phyloP scores from a whole-genome alignment of 2,113 vertebrate species.

The Melospiza georgiana region DNA sequence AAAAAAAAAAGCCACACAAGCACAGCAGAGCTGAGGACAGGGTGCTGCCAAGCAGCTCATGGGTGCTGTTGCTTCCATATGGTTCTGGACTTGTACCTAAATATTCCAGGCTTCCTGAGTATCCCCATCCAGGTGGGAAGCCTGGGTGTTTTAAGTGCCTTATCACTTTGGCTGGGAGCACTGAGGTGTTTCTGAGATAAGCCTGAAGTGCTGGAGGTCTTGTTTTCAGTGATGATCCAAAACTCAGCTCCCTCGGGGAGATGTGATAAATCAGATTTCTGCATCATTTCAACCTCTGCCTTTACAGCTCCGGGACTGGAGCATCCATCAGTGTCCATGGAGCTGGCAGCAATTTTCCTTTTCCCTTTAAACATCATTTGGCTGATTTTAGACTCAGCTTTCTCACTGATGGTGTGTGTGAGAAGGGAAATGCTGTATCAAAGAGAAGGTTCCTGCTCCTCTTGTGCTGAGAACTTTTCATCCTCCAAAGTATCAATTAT shows the following conservation, averaged over 20 bases:
- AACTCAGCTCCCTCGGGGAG: not conserved
- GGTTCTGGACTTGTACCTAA: not conserved
- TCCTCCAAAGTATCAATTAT: slow-evolving; percentile 24
- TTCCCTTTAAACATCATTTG: not conserved
- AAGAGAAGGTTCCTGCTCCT: not conserved
- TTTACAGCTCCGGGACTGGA: not conserved
- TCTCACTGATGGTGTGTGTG: not conserved
- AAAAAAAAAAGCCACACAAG: not conserved
- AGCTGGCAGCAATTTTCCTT: not conserved
- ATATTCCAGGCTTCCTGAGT: not conserved
- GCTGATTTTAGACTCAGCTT: not conserved
- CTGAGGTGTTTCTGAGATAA: not conserved
- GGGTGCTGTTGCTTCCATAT: not conserved
- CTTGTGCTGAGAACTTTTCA: slow-evolving; percentile 11
- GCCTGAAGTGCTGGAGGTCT: not conserved
- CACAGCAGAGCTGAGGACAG: not conserved
- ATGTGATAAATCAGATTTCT: not conserved
- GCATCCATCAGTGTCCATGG: not conserved
- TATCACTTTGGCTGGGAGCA: not conserved
- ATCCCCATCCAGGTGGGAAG: not conserved
- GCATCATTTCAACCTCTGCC: not conserved
- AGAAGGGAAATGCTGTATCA: not conserved
- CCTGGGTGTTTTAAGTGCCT: not conserved
- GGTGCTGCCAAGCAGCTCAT: not conserved
- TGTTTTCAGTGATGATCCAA: not conserved